phyloP scores from a whole-genome alignment of 2,113 vertebrate genomes.

The Tylochromis polylepis region DNA sequence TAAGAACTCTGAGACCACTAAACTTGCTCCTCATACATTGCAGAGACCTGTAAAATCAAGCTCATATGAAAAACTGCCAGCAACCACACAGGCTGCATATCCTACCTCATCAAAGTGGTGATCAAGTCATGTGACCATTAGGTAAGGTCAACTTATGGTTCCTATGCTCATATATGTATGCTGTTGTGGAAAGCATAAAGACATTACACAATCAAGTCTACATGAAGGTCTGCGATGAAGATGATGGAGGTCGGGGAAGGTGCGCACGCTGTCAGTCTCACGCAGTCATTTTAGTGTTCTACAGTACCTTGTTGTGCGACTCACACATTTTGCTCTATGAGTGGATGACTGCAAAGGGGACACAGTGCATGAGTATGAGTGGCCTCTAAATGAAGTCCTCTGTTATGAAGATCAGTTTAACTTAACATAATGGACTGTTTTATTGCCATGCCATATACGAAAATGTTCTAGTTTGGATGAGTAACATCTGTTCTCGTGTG shows the following conservation, averaged over 20 bases:
- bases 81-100: neutral
- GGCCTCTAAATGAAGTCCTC: neutral
- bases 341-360: neutral
- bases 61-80: neutral
- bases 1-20: constrained; percentile 12
- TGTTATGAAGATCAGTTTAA: neutral
- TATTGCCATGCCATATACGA: neutral
- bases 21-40: constrained; percentile 1
- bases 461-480: neutral
- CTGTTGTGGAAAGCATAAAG: neutral
- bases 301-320: neutral
- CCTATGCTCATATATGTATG: neutral
- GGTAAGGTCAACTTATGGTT: neutral
- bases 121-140: neutral
- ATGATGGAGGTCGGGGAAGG: neutral
- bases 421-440: neutral
- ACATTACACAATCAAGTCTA: neutral
- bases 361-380: neutral
- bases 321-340: neutral
- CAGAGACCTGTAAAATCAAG: neutral
- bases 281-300: neutral
- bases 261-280: too few species aligned
- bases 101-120: neutral
- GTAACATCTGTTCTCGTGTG: neutral
- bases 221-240: neutral